Base-by-base conservation (phyloP, 2,888 invertebrate genomes). In the Polia nebulosa region DNA sequence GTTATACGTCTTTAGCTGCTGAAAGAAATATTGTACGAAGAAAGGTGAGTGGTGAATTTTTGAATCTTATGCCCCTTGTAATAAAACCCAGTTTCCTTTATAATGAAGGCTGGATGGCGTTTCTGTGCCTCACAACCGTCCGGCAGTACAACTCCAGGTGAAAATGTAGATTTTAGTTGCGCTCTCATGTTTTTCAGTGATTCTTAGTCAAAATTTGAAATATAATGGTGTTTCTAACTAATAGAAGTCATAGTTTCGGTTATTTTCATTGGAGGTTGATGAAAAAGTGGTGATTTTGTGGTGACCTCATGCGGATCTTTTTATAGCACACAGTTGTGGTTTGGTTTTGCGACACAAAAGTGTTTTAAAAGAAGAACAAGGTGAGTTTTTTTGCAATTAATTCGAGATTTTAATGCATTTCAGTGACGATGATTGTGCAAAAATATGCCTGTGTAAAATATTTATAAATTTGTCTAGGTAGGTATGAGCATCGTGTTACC, bases 101-200 rank as follows among this genome's bases (percentile, higher is more conserved):
- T 32, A 11, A 11, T 7, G 13, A n/a, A 11, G 15, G 15, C 53
- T 55, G 17, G 32, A 39, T 61, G 70, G 71, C 70, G 73, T 70
- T 74, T 57, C 53, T 22, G 49, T 61, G 56, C 72, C 63, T 53
- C 67, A 67, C 61, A 59, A 52, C 53, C 11, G 60, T 36, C 65
- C 44, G 69, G 64, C 59, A 69, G 63, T 60, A 65, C 53, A 20
- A 75, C 59, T 84, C 72, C 84, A 80, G 83, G 78, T 84, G 77
- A 80, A 85, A 76, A 85, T 84, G 79, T 81, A 71, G 83, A 56
- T 67, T 69, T 69, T 60, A 76, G 74, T 73, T 58, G 55, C 66
- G 60, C 22, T 56, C 69, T 59, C 29, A 27, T 20, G 34, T 65
- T 75, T 82, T 63, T 70, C 58, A 62, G 32, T 59, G 64, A 68